Percentiles rank a stretch among this genome's conserved stretches.
phyloP scores from a whole-genome alignment of 2,113 vertebrate genomes.

The Malaclemys terrapin region DNA sequence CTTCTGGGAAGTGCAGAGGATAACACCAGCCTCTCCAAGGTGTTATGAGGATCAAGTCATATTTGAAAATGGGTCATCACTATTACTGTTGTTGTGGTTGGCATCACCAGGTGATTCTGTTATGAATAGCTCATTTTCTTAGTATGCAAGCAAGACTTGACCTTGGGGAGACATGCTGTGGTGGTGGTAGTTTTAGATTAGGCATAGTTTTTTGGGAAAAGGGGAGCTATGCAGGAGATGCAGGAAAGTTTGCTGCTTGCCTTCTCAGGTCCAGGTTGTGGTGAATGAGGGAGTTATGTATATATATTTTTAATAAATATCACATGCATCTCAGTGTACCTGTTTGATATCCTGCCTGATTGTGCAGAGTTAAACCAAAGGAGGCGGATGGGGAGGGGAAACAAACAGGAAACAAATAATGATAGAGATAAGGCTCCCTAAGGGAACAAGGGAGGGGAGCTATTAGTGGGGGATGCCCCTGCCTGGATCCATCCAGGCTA shows the following conservation, averaged over 20 bases:
- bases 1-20: neutral
- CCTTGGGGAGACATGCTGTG: neutral
- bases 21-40: neutral
- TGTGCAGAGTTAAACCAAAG: too few species aligned
- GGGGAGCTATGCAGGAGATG: too few species aligned
- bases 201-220: too few species aligned
- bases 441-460: neutral
- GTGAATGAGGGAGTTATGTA: too few species aligned
- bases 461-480: neutral
- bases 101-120: neutral
- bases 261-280: too few species aligned
- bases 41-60: neutral
- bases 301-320: too few species aligned
- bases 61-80: neutral
- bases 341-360: too few species aligned
- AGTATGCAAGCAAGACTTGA: neutral
- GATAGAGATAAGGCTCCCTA: neutral
- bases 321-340: too few species aligned
- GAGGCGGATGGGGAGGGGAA: too few species aligned
- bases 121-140: neutral
- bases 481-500: neutral
- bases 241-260: too few species aligned
- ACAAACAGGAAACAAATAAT: too few species aligned
- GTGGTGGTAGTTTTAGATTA: too few species aligned
- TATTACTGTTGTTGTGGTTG: neutral